These are phyloP conservation scores for Grus americana DNA, from an alignment of 2,113 vertebrate genomes.

Conservation along the genomic window DNA sequence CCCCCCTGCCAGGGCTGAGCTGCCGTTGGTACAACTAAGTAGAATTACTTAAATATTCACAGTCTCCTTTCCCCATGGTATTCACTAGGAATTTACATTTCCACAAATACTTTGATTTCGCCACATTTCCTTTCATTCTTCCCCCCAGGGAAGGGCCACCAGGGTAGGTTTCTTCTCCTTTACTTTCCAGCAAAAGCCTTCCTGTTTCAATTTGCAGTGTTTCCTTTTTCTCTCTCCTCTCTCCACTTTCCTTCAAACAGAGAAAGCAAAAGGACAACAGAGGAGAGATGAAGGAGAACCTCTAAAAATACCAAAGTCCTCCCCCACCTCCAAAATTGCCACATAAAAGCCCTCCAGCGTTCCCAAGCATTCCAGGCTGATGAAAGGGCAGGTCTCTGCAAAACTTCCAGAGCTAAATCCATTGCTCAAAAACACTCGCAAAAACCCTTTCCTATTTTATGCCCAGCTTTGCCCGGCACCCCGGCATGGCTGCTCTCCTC, in stretches of 20 bases:
- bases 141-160: conserved; percentile 23
- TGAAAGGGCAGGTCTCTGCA: background rate
- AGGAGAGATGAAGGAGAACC: conserved; percentile 12
- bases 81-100: conserved; percentile 52
- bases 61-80: background rate
- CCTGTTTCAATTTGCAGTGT: background rate
- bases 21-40: background rate
- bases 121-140: conserved; percentile 42
- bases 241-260: background rate
- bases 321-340: background rate
- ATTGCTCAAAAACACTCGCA: background rate
- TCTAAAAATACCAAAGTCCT: conserved; percentile 25
- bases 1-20: background rate
- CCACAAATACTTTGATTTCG: conserved; percentile 62
- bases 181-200: conserved; percentile 52
- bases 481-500: accelerated
- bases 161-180: conserved; percentile 24
- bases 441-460: background rate
- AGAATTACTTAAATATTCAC: conserved; percentile 48
- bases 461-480: background rate
- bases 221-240: conserved; percentile 14
- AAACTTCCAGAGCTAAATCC: background rate
- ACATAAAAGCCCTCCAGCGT: background rate
- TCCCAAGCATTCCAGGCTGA: background rate
- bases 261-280: background rate